A percentile compares a stretch with the other conserved stretches of the same genome.
Evolutionary conservation across 2,888 invertebrate genomes (phyloP).

Genomic region (Zaprionus bogoriensis): DNA sequence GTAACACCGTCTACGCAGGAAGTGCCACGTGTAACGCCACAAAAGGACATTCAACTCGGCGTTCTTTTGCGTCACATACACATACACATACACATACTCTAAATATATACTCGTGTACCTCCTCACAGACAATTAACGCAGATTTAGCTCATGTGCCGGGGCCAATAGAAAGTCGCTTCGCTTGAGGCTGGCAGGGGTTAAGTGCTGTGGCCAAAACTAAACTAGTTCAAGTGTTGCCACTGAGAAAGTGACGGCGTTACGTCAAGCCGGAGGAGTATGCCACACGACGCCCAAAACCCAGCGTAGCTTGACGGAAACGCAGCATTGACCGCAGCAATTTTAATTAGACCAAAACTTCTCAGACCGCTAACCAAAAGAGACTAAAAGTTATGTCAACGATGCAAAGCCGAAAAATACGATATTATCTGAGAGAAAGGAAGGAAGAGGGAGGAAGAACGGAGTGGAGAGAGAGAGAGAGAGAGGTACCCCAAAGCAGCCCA

Average conservation of each 20-base stretch:
- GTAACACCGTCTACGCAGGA: no score
- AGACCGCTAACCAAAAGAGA: slow-evolving; percentile 11
- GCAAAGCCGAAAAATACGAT: slow-evolving; percentile 14
- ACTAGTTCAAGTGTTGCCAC: slow-evolving; percentile 45
- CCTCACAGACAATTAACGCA: slow-evolving; percentile 16
- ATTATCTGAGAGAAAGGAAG: slow-evolving; percentile 12
- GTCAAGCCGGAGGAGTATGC: slow-evolving; percentile 23
- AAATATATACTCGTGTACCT: not conserved
- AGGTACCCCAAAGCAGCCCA: not conserved
- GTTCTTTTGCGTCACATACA: slow-evolving; percentile 28
- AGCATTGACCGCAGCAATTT: slow-evolving; percentile 60
- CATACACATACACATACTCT: not conserved
- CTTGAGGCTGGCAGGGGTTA: slow-evolving; percentile 4
- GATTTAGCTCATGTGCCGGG: slow-evolving; percentile 5
- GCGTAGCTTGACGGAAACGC: slow-evolving; percentile 41
- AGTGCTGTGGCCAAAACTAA: slow-evolving; percentile 30
- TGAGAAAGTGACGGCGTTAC: slow-evolving; percentile 42
- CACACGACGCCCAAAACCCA: slow-evolving; percentile 10
- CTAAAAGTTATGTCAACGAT: slow-evolving; percentile 37
- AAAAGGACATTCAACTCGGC: slow-evolving; percentile 64
- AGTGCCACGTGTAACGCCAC: slow-evolving; percentile 14
- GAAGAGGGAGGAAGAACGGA: slow-evolving; percentile 25
- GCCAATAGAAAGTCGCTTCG: slow-evolving; percentile 36
- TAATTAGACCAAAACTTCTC: slow-evolving; percentile 43
- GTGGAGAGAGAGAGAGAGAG: not conserved